These are phyloP conservation scores for Pluvianellus socialis DNA, from an alignment of 2,113 vertebrate genomes.

Conservation along the genomic window DNA sequence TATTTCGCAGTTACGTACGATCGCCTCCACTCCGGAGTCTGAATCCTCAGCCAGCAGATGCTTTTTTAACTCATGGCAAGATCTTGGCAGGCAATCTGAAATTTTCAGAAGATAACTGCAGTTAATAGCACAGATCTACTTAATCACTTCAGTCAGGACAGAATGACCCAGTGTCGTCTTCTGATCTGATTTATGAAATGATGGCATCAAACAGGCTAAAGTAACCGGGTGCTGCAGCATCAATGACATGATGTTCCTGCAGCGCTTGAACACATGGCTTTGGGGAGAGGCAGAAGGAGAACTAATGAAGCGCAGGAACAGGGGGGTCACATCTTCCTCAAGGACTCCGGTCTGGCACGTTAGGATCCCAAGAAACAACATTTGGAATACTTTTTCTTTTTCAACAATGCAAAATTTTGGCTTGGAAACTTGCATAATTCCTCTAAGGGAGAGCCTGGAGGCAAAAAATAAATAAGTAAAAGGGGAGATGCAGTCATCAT, in stretches of 20 bases:
- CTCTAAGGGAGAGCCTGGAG: not conserved
- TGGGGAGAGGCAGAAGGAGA: not conserved
- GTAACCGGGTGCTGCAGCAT: not conserved
- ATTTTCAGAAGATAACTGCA: slow-evolving; percentile 35
- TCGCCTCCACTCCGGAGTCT: not conserved
- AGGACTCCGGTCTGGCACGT: not conserved
- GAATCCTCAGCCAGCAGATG: not conserved
- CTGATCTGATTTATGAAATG: slow-evolving; percentile 49
- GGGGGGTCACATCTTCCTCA: not conserved
- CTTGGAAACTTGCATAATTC: not conserved
- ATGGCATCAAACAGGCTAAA: not conserved
- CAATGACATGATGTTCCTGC: not conserved
- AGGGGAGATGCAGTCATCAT: not conserved
- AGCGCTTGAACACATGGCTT: not conserved
- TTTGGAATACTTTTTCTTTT: not conserved
- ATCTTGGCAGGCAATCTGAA: slow-evolving; percentile 34
- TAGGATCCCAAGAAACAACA: not conserved
- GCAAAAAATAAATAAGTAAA: not conserved
- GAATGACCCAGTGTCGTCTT: slow-evolving; percentile 37
- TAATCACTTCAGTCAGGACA: slow-evolving; percentile 43
- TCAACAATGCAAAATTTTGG: not conserved
- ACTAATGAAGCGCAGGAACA: not conserved
- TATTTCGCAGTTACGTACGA: not conserved
- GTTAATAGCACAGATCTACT: slow-evolving; percentile 30
- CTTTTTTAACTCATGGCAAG: slow-evolving; percentile 16